phyloP scores from a whole-genome alignment of 2,888 invertebrate genomes.

The Himalopsyche kuldschensis region DNA sequence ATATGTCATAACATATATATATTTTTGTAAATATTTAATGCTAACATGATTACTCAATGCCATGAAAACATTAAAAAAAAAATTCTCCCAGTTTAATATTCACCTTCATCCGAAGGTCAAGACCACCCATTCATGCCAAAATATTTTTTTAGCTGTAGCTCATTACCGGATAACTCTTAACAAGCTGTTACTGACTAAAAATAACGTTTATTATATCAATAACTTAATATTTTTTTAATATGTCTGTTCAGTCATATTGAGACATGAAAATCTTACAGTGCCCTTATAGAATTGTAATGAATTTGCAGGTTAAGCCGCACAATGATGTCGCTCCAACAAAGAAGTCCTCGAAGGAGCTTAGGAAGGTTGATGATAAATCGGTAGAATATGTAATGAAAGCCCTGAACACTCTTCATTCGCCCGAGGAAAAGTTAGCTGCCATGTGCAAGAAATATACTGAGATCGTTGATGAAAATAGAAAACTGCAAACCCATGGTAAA shows the following conservation, averaged over 20 bases:
- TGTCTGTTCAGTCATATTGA: too few relatives aligned
- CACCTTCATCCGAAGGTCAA: not conserved
- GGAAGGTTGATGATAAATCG: slow-evolving; percentile 62
- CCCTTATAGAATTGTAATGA: too few relatives aligned
- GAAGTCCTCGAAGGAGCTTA: slow-evolving; percentile 26
- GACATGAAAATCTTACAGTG: too few relatives aligned
- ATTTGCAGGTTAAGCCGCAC: slow-evolving; percentile 25
- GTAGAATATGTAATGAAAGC: slow-evolving; percentile 69
- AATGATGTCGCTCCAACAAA: slow-evolving; percentile 22
- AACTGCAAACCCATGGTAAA: slow-evolving; percentile 60
- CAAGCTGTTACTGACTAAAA: not conserved
- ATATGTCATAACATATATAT: too few relatives aligned
- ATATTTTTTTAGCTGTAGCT: not conserved
- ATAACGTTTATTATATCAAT: not conserved
- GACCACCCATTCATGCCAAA: not conserved
- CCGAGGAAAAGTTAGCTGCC: slow-evolving; percentile 70
- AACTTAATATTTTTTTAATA: not conserved
- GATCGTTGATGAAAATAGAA: slow-evolving; percentile 71
- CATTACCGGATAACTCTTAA: not conserved
- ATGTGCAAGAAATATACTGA: slow-evolving; percentile 78
- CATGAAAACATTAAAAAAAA: too few relatives aligned
- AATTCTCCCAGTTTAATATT: not conserved
- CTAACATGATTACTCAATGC: too few relatives aligned
- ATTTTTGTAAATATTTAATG: too few relatives aligned
- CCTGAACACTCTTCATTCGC: slow-evolving; percentile 57